Percentiles rank a stretch among this genome's conserved stretches.
Evolutionary conservation across 1,140 invertebrate genomes (phyloP).

Genomic region (Cotesia typhae): DNA sequence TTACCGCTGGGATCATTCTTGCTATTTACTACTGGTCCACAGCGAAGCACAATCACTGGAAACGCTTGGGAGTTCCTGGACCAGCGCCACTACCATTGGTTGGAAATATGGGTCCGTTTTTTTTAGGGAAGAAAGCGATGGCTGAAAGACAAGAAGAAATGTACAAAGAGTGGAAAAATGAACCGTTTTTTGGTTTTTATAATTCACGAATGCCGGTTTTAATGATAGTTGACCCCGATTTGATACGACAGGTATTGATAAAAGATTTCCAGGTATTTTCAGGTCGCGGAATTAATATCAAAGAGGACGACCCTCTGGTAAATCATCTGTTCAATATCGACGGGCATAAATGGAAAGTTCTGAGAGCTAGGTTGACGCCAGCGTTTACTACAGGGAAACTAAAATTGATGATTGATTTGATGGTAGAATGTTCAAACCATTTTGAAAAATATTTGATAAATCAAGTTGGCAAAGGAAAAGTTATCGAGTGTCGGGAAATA

Average conservation of each 20-base stretch:
- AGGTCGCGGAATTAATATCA: slow-evolving; percentile 62
- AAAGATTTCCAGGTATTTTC: slow-evolving; percentile 69
- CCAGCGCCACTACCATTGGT: slow-evolving; percentile 55
- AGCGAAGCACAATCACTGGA: slow-evolving; percentile 57
- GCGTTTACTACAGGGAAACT: slow-evolving; percentile 62
- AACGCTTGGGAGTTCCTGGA: slow-evolving; percentile 54
- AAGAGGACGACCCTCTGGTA: slow-evolving; percentile 62
- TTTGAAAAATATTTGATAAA: slow-evolving; percentile 42
- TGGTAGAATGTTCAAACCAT: slow-evolving; percentile 45
- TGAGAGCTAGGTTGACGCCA: slow-evolving; percentile 55
- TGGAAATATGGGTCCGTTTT: slow-evolving; percentile 48
- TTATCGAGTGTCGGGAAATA: slow-evolving; percentile 47
- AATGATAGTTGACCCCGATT: slow-evolving; percentile 67
- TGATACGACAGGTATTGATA: slow-evolving; percentile 70
- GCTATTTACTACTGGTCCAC: slow-evolving; percentile 31
- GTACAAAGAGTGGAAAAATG: slow-evolving; percentile 40
- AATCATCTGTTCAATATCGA: slow-evolving; percentile 45
- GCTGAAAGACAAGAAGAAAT: slow-evolving; percentile 37
- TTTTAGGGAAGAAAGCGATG: slow-evolving; percentile 35
- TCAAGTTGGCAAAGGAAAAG: slow-evolving; percentile 29
- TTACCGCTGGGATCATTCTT: not conserved
- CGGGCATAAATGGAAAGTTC: slow-evolving; percentile 53
- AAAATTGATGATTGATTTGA: slow-evolving; percentile 55
- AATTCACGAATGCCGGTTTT: slow-evolving; percentile 60
- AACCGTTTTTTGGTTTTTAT: slow-evolving; percentile 51